Evolutionary conservation across 2,113 vertebrate genomes (phyloP), one percentile per base, ranked within the genome.

Genomic region (Microtus richardsoni): DNA sequence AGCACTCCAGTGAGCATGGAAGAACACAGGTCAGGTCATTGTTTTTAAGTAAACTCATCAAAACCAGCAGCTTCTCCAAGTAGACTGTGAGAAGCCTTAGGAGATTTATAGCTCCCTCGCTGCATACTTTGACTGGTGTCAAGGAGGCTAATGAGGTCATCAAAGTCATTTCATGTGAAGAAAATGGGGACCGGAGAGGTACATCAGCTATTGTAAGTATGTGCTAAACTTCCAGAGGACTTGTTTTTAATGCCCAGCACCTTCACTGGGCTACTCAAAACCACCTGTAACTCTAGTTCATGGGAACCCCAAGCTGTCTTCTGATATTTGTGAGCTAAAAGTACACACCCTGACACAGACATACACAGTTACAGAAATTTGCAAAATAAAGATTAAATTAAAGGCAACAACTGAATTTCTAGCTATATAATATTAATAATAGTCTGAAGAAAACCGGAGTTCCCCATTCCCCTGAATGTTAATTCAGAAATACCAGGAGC

Each of bases 111-210:
- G 30, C 47, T 73, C 24, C 36, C 22, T 54, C 9, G 47, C 6
- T 54, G 66, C 16, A 75, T 44, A 36, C 85, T 39, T 62, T 95
- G 64, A 62, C 30, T 73, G 2, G 83, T 58, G 5, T 78, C 7
- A 49, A 80, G 7, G 0, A 14, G 3, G 47, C 87, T 5, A 49
- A 80, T 4, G 0, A 9, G 2, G 52, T 88, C 58, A 66, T 0
- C 64, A 66, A 54, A 96, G 92, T 93, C 68, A 88, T 90, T 96
- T 96, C 41, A 96, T 4, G 7, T 19, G 30, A 78, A 7, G 24
- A 41, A 60, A 60, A 39, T 39, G n/a, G 22, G 17, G n/a, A 2
- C 22, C 16, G 12, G 26, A 62, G 12, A 39, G 22, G 12, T 28
- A 8, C 12, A 41, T 11, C 52, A 60, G 21, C 8, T 36, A 54